Evolutionary conservation across 2,113 vertebrate genomes (phyloP).

Genomic region (Sturnus vulgaris): DNA sequence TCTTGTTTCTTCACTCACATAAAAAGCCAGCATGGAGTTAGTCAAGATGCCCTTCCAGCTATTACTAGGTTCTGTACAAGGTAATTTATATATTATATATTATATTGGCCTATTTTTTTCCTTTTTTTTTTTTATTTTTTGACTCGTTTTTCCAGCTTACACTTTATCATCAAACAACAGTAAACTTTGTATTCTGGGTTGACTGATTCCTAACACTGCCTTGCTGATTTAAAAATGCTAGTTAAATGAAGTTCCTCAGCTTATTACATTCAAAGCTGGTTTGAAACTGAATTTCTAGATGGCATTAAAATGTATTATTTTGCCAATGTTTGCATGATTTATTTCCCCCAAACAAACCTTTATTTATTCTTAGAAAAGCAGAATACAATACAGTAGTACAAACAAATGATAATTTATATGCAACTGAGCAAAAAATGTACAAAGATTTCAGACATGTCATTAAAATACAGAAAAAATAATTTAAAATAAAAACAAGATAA

Average conservation of each 20-base stretch:
- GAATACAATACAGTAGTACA: constrained; percentile 63
- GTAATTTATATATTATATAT: neutral
- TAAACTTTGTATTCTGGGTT: neutral
- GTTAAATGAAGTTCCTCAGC: neutral
- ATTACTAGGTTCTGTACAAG: neutral
- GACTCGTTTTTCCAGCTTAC: neutral
- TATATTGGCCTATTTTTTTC: neutral
- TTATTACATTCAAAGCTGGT: neutral
- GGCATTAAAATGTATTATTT: constrained; percentile 48
- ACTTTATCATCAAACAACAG: neutral
- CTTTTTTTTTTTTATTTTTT: neutral
- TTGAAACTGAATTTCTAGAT: constrained; percentile 23
- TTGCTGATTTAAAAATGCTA: neutral
- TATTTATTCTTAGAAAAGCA: constrained; percentile 63
- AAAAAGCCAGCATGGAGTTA: neutral
- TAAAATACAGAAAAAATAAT: constrained; percentile 64
- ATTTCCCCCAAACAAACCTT: constrained; percentile 48
- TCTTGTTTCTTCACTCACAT: neutral
- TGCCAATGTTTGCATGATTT: constrained; percentile 35
- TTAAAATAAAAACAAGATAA: constrained; percentile 47
- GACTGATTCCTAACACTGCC: neutral
- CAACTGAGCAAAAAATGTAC: constrained; percentile 61
- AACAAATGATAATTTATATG: constrained; percentile 63
- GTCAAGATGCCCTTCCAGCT: neutral
- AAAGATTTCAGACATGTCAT: constrained; percentile 52